These are phyloP conservation scores for Alectura lathami DNA, from an alignment of 2,113 vertebrate genomes.

Conservation along the genomic window DNA sequence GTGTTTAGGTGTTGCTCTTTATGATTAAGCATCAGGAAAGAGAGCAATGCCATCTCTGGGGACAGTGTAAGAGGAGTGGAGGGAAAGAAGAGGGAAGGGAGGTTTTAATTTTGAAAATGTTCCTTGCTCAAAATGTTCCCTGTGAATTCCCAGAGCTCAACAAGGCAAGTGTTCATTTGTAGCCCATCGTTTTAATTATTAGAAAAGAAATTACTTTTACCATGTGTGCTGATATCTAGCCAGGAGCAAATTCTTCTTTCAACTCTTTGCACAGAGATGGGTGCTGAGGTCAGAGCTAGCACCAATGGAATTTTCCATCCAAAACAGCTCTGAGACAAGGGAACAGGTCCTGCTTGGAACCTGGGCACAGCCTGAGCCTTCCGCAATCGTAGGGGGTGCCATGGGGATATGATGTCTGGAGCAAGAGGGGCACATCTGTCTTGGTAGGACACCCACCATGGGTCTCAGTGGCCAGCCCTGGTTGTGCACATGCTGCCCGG, in stretches of 20 bases:
- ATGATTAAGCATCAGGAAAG: background rate
- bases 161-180: conserved; percentile 14
- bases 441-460: background rate
- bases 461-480: background rate
- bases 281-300: background rate
- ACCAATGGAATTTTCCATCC: conserved; percentile 29
- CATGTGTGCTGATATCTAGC: conserved; percentile 34
- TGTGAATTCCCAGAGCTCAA: conserved; percentile 39
- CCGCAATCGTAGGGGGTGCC: background rate
- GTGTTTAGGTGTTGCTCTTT: background rate
- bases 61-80: background rate
- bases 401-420: background rate
- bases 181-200: conserved; percentile 53
- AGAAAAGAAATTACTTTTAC: conserved; percentile 50
- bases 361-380: background rate
- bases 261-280: background rate
- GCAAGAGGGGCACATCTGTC: background rate
- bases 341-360: rapidly evolving
- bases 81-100: background rate
- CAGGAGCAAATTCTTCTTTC: conserved; percentile 4
- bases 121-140: conserved; percentile 37
- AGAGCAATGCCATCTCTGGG: background rate
- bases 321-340: background rate
- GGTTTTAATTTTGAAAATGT: conserved; percentile 26
- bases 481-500: no score